These are phyloP conservation scores for Eupleurogrammus muticus DNA, from an alignment of 2,797 vertebrate genomes.

Conservation along the genomic window DNA sequence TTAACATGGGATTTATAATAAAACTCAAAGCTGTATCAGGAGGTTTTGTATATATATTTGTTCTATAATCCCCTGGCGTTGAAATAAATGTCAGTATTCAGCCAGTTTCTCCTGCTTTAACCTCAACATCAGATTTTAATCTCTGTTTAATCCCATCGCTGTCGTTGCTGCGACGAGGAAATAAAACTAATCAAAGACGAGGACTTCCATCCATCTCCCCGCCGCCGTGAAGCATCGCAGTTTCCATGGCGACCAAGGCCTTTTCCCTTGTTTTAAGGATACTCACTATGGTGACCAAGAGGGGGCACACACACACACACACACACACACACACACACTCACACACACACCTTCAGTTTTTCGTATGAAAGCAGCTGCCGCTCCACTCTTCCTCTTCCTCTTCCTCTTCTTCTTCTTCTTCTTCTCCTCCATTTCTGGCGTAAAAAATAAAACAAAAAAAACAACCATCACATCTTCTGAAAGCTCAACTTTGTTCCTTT, in stretches of 20 bases:
- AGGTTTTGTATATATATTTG: no score
- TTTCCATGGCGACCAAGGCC: slow-evolving; percentile 82
- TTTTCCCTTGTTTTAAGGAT: slow-evolving; percentile 68
- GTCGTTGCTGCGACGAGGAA: not conserved
- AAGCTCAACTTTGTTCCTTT: not conserved
- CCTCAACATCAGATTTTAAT: not conserved
- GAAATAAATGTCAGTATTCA: no score
- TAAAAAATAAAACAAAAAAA: not conserved
- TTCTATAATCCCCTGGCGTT: no score
- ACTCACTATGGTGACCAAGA: slow-evolving; percentile 63
- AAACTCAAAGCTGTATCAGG: no score
- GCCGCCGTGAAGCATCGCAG: slow-evolving; percentile 68
- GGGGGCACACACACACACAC: not conserved
- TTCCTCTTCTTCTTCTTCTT: no score
- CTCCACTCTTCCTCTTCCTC: no score
- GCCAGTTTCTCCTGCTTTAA: no score
- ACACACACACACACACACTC: not conserved
- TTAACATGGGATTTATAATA: no score
- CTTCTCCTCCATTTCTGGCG: no score
- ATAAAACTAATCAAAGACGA: slow-evolving; percentile 14
- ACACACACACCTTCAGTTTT: slow-evolving; percentile 1
- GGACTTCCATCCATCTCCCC: slow-evolving; percentile 33
- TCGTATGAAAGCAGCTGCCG: no score
- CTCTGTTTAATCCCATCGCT: not conserved
- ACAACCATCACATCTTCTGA: not conserved